These are phyloP conservation scores for Phyllotreta cruciferae DNA, from an alignment of 2,888 invertebrate species.

Conservation along the genomic window DNA sequence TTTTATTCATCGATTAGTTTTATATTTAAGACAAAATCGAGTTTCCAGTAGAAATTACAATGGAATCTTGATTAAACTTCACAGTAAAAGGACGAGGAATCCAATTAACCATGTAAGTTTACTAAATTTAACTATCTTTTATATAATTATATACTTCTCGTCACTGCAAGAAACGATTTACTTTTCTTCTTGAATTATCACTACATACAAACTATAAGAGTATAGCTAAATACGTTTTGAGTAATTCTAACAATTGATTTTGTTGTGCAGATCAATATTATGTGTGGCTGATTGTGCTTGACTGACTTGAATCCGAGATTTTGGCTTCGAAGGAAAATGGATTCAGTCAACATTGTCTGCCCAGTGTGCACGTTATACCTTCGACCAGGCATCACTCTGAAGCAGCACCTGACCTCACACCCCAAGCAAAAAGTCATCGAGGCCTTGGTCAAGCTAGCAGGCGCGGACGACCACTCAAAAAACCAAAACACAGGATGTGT, in stretches of 20 bases:
- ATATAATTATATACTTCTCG: no score
- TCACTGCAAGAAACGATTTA: no score
- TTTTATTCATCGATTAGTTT: no score
- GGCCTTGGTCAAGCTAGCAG: constrained; percentile 65
- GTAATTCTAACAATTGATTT: constrained; percentile 50
- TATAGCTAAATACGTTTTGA: background rate
- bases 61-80: no score
- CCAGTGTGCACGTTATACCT: constrained; percentile 86
- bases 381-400: constrained; percentile 81
- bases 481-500: constrained; percentile 28
- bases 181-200: no score
- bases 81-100: no score
- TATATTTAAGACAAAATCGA: no score
- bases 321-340: constrained; percentile 45
- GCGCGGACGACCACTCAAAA: constrained; percentile 41
- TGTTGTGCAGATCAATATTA: constrained; percentile 54
- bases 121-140: no score
- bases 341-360: constrained; percentile 64
- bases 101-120: no score
- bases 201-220: no score
- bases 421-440: constrained; percentile 89
- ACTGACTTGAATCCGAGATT: constrained; percentile 36
- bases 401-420: constrained; percentile 83
- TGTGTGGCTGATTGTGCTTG: constrained; percentile 42
- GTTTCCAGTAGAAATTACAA: no score